Conservation (phyloP, 2,888 invertebrate genomes). For the Stratiomys singularior region DNA sequence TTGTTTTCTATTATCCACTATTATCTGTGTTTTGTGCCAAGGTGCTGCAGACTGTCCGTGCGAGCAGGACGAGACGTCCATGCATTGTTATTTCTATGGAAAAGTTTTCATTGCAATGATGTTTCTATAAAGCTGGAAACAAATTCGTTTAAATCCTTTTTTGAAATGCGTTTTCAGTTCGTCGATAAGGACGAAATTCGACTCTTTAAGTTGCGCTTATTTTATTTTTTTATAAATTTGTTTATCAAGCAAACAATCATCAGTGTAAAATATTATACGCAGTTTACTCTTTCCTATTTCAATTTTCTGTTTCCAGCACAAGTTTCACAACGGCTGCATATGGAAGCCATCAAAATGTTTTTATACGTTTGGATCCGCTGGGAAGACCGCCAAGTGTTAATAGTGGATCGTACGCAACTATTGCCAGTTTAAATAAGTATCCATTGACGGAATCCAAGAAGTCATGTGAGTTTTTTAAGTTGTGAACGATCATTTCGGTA, state of each 20-base stretch:
- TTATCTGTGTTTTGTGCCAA: no score
- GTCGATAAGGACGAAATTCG: no score
- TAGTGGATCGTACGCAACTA: slow-evolving; percentile 85
- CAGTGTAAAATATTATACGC: no score
- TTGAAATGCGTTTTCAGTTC: no score
- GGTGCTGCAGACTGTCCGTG: no score
- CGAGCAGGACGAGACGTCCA: background rate
- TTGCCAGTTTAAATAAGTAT: slow-evolving; percentile 82
- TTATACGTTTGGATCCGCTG: slow-evolving; percentile 78
- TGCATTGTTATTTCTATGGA: background rate
- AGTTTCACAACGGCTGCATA: slow-evolving; percentile 82
- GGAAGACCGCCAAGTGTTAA: slow-evolving; percentile 79
- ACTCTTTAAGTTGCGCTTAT: background rate
- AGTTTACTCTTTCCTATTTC: background rate
- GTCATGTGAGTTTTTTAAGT: slow-evolving; percentile 59
- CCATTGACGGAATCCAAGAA: slow-evolving; percentile 68
- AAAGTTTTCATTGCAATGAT: background rate
- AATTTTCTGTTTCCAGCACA: slow-evolving; percentile 67
- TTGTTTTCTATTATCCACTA: slow-evolving; percentile 5
- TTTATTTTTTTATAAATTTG: no score
- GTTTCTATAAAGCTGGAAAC: background rate
- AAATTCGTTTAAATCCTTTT: no score
- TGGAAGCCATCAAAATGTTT: slow-evolving; percentile 80
- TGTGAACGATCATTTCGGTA: background rate
- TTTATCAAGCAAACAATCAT: no score